A percentile compares a stretch with the other conserved stretches of the same genome.
These are phyloP conservation scores for Napeogenes sylphis DNA, from an alignment of 2,888 invertebrate genomes.

Conservation along the genomic window DNA sequence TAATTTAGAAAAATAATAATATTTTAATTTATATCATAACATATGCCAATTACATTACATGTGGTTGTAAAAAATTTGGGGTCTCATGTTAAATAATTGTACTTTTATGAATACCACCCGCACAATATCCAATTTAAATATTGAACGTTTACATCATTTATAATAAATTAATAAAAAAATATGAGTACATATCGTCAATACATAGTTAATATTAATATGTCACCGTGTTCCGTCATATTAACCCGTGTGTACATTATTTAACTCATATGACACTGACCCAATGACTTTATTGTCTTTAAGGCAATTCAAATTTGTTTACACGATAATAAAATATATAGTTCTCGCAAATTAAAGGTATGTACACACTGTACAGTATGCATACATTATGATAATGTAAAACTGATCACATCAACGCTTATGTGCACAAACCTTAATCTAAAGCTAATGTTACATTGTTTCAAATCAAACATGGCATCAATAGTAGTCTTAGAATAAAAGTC, in stretches of 20 bases:
- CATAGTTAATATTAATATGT: slow-evolving; percentile 12
- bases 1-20: slow-evolving; percentile 10
- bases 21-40: background rate
- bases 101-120: background rate
- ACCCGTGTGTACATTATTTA: slow-evolving; percentile 26
- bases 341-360: slow-evolving; percentile 38
- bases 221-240: slow-evolving; percentile 10
- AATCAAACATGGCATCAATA: slow-evolving; percentile 4
- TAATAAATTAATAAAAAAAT: slow-evolving; percentile 5
- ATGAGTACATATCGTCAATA: slow-evolving; percentile 17
- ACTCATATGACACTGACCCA: slow-evolving; percentile 60
- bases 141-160: background rate
- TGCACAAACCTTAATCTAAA: slow-evolving; percentile 46
- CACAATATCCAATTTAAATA: background rate
- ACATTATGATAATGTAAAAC: slow-evolving; percentile 28
- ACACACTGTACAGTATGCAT: slow-evolving; percentile 31
- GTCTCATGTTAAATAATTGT: background rate
- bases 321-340: background rate
- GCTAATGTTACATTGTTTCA: slow-evolving; percentile 28
- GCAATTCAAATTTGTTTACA: slow-evolving; percentile 13
- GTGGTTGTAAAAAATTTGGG: no score
- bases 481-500: slow-evolving; percentile 6
- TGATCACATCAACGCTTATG: slow-evolving; percentile 36
- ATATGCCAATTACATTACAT: background rate
- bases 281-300: slow-evolving; percentile 37